Conservation (phyloP, 1,140 invertebrate species). For the Ericerus pela region DNA sequence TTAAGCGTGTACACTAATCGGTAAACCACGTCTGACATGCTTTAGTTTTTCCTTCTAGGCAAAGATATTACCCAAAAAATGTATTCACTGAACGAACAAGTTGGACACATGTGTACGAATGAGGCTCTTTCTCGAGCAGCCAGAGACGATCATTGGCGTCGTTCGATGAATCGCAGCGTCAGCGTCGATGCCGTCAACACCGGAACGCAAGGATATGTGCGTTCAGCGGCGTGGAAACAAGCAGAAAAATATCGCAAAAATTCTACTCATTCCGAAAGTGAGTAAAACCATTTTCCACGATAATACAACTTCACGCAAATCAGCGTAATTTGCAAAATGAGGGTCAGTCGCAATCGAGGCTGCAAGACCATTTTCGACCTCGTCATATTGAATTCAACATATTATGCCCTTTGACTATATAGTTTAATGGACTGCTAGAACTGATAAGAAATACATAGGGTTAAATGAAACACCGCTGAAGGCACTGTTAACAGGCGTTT, state of each 20-base stretch:
- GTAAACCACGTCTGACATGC: too few species aligned
- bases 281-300: conserved; percentile 17
- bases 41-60: conserved; percentile 32
- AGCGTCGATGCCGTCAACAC: conserved; percentile 66
- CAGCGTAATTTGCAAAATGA: not conserved
- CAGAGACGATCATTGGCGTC: conserved; percentile 32
- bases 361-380: not conserved
- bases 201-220: conserved; percentile 50
- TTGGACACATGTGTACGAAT: conserved; percentile 36
- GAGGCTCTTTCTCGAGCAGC: conserved; percentile 31
- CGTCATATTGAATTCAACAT: too few species aligned
- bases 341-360: not conserved
- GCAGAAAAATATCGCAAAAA: conserved; percentile 26
- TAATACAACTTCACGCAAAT: not conserved
- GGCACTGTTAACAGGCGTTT: too few species aligned
- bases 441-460: too few species aligned
- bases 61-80: conserved; percentile 75
- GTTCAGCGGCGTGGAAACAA: conserved; percentile 46
- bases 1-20: too few species aligned
- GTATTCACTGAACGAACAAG: conserved; percentile 61
- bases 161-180: conserved; percentile 44
- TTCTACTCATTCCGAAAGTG: conserved; percentile 32
- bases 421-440: too few species aligned
- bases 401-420: too few species aligned
- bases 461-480: too few species aligned